A percentile compares a stretch with the other conserved stretches of the same genome.
phyloP scores from a whole-genome alignment of 2,113 vertebrate species.

The Etheostoma cragini region DNA sequence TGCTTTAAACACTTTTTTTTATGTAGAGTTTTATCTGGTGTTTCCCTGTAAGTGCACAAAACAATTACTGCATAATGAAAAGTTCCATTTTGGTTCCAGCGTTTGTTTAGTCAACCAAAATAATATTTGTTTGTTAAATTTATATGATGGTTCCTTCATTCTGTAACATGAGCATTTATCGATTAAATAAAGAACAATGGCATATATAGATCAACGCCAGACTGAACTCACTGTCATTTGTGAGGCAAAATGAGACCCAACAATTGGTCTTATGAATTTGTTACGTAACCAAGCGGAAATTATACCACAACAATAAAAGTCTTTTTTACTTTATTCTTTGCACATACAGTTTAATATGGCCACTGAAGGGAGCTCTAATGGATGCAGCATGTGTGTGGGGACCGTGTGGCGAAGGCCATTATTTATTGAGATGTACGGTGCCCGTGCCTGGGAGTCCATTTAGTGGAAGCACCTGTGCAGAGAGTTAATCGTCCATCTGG shows the following conservation, averaged over 20 bases:
- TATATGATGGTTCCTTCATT: no score
- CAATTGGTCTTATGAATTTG: neutral
- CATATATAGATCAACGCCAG: no score
- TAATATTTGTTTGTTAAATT: no score
- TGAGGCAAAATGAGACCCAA: neutral
- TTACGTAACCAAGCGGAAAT: neutral
- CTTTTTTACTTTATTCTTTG: neutral
- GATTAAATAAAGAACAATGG: no score
- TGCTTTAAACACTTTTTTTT: no score
- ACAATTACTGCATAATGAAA: no score
- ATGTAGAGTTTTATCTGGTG: no score
- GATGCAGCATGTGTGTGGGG: neutral
- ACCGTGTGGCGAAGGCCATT: neutral
- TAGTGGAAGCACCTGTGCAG: neutral
- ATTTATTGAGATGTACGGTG: neutral
- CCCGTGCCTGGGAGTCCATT: neutral
- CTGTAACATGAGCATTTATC: no score
- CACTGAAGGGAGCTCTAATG: neutral
- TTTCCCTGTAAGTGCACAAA: no score
- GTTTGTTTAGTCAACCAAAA: no score
- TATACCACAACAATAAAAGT: neutral
- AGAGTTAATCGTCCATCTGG: neutral
- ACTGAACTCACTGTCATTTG: neutral
- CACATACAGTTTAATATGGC: neutral
- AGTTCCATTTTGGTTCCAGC: no score